A percentile compares a stretch with the other conserved stretches of the same genome.
Evolutionary conservation across 2,888 invertebrate species (phyloP).

Genomic region (Drosophila dives): DNA sequence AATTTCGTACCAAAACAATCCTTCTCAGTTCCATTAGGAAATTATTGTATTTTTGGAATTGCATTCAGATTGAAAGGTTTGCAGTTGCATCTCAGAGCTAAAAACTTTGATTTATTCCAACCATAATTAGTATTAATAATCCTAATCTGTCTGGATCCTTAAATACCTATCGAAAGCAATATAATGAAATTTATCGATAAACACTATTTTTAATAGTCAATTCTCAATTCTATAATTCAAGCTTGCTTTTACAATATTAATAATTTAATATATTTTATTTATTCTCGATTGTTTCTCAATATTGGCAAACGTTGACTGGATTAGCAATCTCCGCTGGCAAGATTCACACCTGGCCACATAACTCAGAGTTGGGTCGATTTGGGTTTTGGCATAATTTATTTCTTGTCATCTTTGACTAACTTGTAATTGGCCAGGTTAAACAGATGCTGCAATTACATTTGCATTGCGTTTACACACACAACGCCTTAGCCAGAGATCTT

Average conservation of each 20-base stretch:
- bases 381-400: conserved; percentile 27
- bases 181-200: background rate
- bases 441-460: conserved; percentile 30
- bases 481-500: background rate
- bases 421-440: conserved; percentile 47
- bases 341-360: conserved; percentile 3
- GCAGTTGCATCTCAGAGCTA: too few species aligned
- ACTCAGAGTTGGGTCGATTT: background rate
- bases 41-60: background rate
- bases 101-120: background rate
- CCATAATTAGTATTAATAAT: background rate
- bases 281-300: background rate
- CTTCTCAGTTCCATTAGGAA: background rate
- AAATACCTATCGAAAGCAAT: background rate
- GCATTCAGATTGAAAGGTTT: too few species aligned
- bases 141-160: background rate
- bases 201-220: background rate
- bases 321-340: background rate
- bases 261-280: background rate
- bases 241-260: background rate
- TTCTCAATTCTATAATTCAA: background rate
- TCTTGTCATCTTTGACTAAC: conserved; percentile 23
- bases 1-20: conserved; percentile 12
- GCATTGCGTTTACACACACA: conserved; percentile 28
- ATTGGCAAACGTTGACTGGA: background rate